Base-by-base conservation (phyloP, 2,113 vertebrate genomes). In the Bambusicola thoracicus region DNA sequence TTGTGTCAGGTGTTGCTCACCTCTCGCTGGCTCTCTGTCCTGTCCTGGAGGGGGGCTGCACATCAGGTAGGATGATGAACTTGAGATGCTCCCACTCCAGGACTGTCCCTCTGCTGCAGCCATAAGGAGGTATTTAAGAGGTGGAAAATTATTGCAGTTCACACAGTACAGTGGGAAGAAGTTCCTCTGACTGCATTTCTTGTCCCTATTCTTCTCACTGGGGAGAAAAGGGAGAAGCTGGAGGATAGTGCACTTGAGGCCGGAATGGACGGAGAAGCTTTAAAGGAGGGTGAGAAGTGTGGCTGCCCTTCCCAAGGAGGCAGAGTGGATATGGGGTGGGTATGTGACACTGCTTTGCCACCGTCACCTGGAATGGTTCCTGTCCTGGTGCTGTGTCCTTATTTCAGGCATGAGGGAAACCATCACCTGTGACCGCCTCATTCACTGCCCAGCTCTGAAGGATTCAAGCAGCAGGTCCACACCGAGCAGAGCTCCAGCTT, bases 251-350 rank as follows among this genome's bases (percentile, higher is more conserved):
- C 4, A 0, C 22, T 5, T 11, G 20, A 25, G 34, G 21, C 9
- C 55, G 13, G 14, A 36, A 3, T 17, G 15, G 46, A 41, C 5
- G 24, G 34, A 4, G 24, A 48, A 22, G 40, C 46, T 46, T 48
- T 55, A 13, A 27, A 29, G 17, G 38, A 85, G 44, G 25, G 41
- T 14, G 32, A 11, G 36, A n/a, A 56, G 32, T 0, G 3, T 20
- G 48, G 34, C 34, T 36, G 34, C 14, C 0, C 22, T 29, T 75
- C 63, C n/a, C 12, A 0, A 0, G 41, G 30, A 49, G 41, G 34
- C 5, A 5, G 38, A 38, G 20, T 8, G 67, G 17, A 44, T 22
- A 8, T 27, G 22, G 17, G 24, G 34, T 38, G 18, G 29, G 18
- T 19, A 27, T 32, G 40, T 40, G 32, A 16, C 25, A 22, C 8